Conservation (phyloP, 2,888 invertebrate species). For the Caenorhabditis doughertyi region DNA sequence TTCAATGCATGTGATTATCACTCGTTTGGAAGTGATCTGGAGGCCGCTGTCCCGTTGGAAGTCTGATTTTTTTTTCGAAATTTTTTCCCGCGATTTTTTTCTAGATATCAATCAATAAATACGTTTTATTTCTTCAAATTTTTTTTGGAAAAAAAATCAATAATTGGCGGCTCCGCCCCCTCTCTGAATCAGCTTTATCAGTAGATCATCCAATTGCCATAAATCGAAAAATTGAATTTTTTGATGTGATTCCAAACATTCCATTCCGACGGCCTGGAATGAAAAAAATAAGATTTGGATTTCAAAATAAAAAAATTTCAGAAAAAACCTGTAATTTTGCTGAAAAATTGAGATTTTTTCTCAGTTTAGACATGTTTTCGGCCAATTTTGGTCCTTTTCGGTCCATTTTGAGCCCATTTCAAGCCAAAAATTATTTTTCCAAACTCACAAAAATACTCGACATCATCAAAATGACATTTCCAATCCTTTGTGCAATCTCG, state of each 20-base stretch:
- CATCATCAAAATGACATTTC: slow-evolving; percentile 74
- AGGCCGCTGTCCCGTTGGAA: too few relatives aligned
- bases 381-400: too few relatives aligned
- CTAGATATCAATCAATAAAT: too few relatives aligned
- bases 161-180: slow-evolving; percentile 35
- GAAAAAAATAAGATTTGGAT: not conserved
- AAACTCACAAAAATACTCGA: slow-evolving; percentile 71
- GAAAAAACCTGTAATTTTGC: too few relatives aligned
- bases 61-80: too few relatives aligned
- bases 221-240: slow-evolving; percentile 77
- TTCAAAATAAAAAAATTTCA: not conserved
- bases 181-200: slow-evolving; percentile 68
- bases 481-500: slow-evolving; percentile 71
- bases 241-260: slow-evolving; percentile 75
- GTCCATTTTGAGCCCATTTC: not conserved
- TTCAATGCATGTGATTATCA: too few relatives aligned
- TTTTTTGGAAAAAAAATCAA: slow-evolving; percentile 36
- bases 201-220: slow-evolving; percentile 74
- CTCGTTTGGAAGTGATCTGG: too few relatives aligned
- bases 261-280: slow-evolving; percentile 73
- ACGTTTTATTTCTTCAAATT: too few relatives aligned
- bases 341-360: too few relatives aligned
- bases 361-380: too few relatives aligned
- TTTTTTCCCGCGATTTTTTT: not conserved
- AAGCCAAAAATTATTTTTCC: too few relatives aligned